A percentile compares a stretch with the other conserved stretches of the same genome.
Conservation (phyloP, 1,140 invertebrate genomes). For the Drosophila prosaltans region DNA sequence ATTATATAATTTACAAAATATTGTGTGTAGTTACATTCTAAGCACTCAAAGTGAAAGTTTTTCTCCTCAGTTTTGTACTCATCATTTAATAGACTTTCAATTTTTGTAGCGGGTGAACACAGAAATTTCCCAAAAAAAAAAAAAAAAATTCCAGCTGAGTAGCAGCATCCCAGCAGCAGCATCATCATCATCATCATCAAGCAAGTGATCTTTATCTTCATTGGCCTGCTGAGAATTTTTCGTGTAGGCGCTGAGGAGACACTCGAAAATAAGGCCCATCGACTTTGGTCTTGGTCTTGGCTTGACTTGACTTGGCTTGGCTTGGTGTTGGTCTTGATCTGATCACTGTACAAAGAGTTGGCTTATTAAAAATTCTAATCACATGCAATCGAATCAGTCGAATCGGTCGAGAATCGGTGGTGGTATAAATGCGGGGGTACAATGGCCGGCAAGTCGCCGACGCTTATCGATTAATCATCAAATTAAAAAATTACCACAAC, state of each 20-base stretch:
- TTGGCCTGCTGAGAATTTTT: slow-evolving; percentile 51
- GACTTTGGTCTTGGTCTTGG: no score
- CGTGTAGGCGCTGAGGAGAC: slow-evolving; percentile 41
- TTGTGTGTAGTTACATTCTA: slow-evolving; percentile 55
- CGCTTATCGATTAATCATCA: slow-evolving; percentile 78
- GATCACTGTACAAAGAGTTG: slow-evolving; percentile 22
- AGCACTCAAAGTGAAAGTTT: slow-evolving; percentile 67
- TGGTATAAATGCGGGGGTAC: slow-evolving; percentile 31
- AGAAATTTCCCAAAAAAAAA: slow-evolving; percentile 23
- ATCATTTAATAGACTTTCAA: slow-evolving; percentile 64
- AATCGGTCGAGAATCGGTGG: slow-evolving; percentile 16
- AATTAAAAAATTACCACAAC: slow-evolving; percentile 75
- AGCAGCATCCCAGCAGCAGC: slow-evolving; percentile 15
- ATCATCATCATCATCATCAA: slow-evolving; percentile 44
- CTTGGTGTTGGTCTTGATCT: background rate
- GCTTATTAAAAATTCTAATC: slow-evolving; percentile 80
- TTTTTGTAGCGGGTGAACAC: slow-evolving; percentile 66
- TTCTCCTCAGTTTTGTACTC: slow-evolving; percentile 34
- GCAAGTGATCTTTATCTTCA: slow-evolving; percentile 62
- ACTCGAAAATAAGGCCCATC: slow-evolving; percentile 14
- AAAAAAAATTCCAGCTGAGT: slow-evolving; percentile 41
- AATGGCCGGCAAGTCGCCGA: slow-evolving; percentile 67
- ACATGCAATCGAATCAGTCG: slow-evolving; percentile 62
- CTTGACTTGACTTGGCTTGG: background rate
- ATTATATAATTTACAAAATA: slow-evolving; percentile 46